Conservation (phyloP, 1,140 invertebrate genomes). For the Stegodyphus mimosarum region DNA sequence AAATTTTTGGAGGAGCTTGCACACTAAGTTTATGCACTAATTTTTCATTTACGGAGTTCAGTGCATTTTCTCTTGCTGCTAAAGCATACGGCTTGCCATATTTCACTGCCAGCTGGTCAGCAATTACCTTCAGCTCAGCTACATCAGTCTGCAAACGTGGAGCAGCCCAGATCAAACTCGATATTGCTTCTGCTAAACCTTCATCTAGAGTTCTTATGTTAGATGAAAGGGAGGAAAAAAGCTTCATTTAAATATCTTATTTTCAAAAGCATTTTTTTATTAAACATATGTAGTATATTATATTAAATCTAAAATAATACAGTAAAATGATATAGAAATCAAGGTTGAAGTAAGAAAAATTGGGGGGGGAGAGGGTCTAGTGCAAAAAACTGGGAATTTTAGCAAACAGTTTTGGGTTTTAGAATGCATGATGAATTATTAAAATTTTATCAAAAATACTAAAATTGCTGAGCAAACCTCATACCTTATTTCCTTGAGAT, state of each 20-base stretch:
- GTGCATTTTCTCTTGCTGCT: conserved; percentile 80
- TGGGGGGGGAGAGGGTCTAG: too few relatives aligned
- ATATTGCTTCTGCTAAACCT: conserved; percentile 94
- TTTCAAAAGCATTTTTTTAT: background rate
- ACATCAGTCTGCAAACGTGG: conserved; percentile 75
- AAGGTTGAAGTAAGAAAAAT: too few relatives aligned
- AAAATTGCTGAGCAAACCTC: too few relatives aligned
- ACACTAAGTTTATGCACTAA: conserved; percentile 95
- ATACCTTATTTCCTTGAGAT: too few relatives aligned
- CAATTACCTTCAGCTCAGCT: conserved; percentile 89
- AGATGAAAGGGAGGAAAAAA: background rate
- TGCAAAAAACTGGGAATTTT: too few relatives aligned
- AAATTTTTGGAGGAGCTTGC: conserved; percentile 93
- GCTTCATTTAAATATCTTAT: too few relatives aligned
- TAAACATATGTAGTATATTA: background rate
- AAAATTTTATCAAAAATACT: too few relatives aligned
- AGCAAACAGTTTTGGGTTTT: too few relatives aligned
- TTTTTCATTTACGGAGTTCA: conserved; percentile 91
- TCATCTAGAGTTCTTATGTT: conserved; percentile 84
- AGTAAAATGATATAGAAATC: too few relatives aligned
- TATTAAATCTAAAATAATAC: background rate
- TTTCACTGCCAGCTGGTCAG: conserved; percentile 89
- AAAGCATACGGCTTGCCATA: conserved; percentile 95
- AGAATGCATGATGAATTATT: too few relatives aligned
- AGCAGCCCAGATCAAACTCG: conserved; percentile 95